A percentile compares a stretch with the other conserved stretches of the same genome.
phyloP scores from a whole-genome alignment of 2,113 vertebrate species.

The Chlamydotis undulata region DNA sequence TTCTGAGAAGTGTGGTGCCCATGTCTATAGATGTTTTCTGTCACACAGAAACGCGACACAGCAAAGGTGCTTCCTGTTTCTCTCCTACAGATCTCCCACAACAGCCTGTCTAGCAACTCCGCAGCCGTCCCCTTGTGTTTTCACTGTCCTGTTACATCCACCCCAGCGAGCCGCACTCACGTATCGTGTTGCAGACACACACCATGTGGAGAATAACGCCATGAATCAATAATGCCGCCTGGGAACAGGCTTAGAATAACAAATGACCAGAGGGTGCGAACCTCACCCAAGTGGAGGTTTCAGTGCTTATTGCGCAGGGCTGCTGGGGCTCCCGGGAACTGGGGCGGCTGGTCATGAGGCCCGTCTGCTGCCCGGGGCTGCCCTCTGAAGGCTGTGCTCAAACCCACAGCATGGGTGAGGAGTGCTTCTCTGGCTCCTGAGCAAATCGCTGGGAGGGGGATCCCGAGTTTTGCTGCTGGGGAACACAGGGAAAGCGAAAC shows the following conservation, averaged over 20 bases:
- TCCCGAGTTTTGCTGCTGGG: not conserved
- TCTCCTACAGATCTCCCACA: not conserved
- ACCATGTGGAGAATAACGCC: conserved; percentile 16
- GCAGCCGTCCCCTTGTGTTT: not conserved
- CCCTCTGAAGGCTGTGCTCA: conserved; percentile 73
- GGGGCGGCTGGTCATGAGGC: not conserved
- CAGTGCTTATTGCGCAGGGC: conserved; percentile 58
- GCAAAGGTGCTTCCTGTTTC: not conserved
- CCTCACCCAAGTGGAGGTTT: conserved; percentile 56
- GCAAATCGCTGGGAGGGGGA: not conserved
- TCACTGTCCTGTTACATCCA: not conserved
- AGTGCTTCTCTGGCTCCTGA: not conserved
- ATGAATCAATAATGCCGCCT: conserved; percentile 59
- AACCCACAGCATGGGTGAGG: not conserved
- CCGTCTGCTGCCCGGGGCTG: conserved; percentile 63
- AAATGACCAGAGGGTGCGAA: conserved; percentile 48
- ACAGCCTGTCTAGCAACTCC: not conserved
- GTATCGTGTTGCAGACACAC: conserved; percentile 25
- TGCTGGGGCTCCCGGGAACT: conserved; percentile 37
- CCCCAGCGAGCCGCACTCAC: not conserved
- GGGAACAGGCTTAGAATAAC: conserved; percentile 68
- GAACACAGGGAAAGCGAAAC: not conserved
- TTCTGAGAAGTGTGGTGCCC: not conserved
- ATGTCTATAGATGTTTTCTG: fast-evolving
- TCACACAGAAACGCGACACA: not conserved